Percentiles rank a stretch among this genome's conserved stretches.
Evolutionary conservation across 2,113 vertebrate genomes (phyloP).

Genomic region (Haplotaxodon microlepis): DNA sequence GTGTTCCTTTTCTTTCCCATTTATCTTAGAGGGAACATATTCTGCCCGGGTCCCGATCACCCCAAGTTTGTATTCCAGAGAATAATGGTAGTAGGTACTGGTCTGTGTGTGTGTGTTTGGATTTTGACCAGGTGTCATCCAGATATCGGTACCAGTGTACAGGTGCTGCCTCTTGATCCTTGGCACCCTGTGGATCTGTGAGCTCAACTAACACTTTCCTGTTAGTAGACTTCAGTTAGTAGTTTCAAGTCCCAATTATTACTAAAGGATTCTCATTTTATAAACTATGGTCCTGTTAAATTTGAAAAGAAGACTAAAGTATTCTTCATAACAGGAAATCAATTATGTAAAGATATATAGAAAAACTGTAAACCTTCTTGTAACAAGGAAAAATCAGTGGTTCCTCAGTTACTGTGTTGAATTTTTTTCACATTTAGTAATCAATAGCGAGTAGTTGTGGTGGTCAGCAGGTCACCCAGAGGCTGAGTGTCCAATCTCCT

Average conservation of each 20-base stretch:
- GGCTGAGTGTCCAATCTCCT: background rate
- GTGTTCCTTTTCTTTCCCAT: no score
- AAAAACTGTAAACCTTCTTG: background rate
- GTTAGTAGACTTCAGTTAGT: background rate
- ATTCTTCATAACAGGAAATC: background rate
- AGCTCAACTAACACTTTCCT: background rate
- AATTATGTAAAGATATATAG: background rate
- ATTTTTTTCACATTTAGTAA: background rate
- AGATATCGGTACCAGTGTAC: background rate
- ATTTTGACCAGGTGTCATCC: background rate
- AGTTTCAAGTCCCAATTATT: background rate
- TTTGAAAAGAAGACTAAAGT: background rate
- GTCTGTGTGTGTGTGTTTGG: background rate
- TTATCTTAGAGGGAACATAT: no score
- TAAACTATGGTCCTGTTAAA: background rate
- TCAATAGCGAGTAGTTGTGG: background rate
- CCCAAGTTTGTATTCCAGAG: no score
- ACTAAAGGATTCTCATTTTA: background rate
- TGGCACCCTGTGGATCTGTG: background rate
- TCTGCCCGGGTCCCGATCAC: no score
- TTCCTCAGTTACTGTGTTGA: background rate
- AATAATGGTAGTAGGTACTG: no score
- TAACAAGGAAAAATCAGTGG: background rate
- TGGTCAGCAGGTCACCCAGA: background rate
- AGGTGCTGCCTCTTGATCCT: background rate